Evolutionary conservation across 2,797 vertebrate species (phyloP), one percentile per base, ranked within the genome.

Genomic region (Microchirus variegatus): DNA sequence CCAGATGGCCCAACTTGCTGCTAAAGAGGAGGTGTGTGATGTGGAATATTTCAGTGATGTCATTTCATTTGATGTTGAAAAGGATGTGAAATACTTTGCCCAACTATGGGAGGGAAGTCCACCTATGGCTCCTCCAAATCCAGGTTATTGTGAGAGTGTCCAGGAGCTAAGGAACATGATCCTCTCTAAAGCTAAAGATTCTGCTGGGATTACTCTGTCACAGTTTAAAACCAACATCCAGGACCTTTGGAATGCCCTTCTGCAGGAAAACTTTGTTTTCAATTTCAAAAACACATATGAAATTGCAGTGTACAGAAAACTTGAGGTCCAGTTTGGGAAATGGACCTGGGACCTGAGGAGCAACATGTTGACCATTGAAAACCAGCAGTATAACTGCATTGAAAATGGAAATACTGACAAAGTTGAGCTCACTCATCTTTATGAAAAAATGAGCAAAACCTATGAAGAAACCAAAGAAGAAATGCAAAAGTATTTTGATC

Each of bases 61-160:
- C 31, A 31, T 31, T 31, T 1, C 31, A 31, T 31, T 31, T 13
- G 48, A 89, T 10, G 17, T 76, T 3, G 86, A 87, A 9, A 87
- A 73, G 50, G 31, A 31, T 31, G 31, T 31, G 31, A 31, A 87
- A 90, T 11, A 84, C 91, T 41, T 93, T 92, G 88, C 45, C 93
- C 93, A 18, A 38, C 80, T 95, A 15, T 95, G 94, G 93, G 82
- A 88, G 2, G 94, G 94, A 5, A 87, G 78, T 0, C 93, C 93
- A 7, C 93, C 94, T 5, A 95, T 94, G 93, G 93, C 94, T 1
- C 47, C 93, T 3, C 93, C 93, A 4, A 94, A 87, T 69, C 67
- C 70, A 11, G 91, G 91, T 3, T 95, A 95, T 81, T 93, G 93
- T 9, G 86, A 77, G 31, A 31, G 31, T 31, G 31, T 31, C 31